Evolutionary conservation across 2,888 invertebrate species (phyloP), one percentile per base, ranked within the genome.

Genomic region (Lycia hirtaria): DNA sequence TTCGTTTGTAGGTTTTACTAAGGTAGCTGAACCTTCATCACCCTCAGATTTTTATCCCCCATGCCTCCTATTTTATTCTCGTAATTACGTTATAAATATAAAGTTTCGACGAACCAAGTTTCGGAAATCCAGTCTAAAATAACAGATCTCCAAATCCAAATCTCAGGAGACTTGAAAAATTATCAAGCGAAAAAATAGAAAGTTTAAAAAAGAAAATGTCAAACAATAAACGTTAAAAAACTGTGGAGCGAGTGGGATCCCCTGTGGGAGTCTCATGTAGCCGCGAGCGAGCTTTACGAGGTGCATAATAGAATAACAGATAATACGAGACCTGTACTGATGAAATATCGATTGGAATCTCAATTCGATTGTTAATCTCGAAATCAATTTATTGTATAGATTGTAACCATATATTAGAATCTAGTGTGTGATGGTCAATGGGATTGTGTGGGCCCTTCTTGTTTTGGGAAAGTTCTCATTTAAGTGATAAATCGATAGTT

Each of bases 281-380:
- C 61, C 50, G 37, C 40, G 22, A 44, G 59, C 51, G 28, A 20
- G 33, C 35, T 65, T 62, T 65, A 65, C 48, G 58, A 65, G 50
- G 56, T 60, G 47, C 48, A 62, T 65, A 56, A 65, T 62, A 47
- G 41, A 60, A 64, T 57, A 59, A 64, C 56, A 58, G 47, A 51
- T 49, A 51, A 55, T 53, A 45, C 44, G 19, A 47, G 52, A 47
- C 50, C 54, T 52, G 45, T 28, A 56, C 37, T 28, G 53, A 62
- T 60, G 44, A 64, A 53, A 52, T 57, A 62, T 60, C 41, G 56
- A 62, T 55, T 30, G 59, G 35, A 43, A 59, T 52, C 30, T 47
- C 32, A 32, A 47, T 40, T 54, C 35, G 41, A 32, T 47, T 28
- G 30, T 51, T 26, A 38, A 14, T 30, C 1, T 20, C 14, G 12